Percentiles rank a stretch among this genome's conserved stretches.
Conservation (phyloP, 2,113 vertebrate genomes). For the Halichoerus grypus region DNA sequence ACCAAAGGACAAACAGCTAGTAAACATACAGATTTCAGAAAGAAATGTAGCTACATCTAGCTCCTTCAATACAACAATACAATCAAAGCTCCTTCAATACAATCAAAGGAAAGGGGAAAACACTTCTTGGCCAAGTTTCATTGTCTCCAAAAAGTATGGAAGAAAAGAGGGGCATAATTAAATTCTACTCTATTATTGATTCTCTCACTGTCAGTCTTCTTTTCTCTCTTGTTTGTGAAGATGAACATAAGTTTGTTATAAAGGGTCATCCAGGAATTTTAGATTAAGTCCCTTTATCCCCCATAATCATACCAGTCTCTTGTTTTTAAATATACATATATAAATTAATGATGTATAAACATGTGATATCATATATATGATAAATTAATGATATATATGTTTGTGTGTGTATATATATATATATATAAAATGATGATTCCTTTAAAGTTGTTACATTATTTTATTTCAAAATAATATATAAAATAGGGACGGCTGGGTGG, state of each 20-base stretch:
- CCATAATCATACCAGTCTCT: background rate
- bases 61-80: background rate
- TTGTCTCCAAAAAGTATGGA: background rate
- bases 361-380: background rate
- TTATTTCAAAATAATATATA: slow-evolving; percentile 28
- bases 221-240: background rate
- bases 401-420: background rate
- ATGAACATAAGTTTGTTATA: background rate
- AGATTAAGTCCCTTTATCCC: background rate
- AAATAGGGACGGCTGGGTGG: background rate
- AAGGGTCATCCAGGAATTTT: background rate
- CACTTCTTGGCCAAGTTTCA: background rate
- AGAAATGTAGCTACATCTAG: background rate
- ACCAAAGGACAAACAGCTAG: background rate
- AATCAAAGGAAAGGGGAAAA: background rate
- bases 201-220: background rate
- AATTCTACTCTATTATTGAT: background rate
- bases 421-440: background rate
- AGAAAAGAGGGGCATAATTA: background rate
- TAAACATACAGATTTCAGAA: slow-evolving; percentile 23
- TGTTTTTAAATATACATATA: background rate
- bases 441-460: background rate
- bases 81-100: background rate
- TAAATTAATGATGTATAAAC: background rate
- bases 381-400: background rate